A percentile compares a stretch with the other conserved stretches of the same genome.
These are phyloP conservation scores for Drosophila differens DNA, from an alignment of 2,888 invertebrate genomes.

Conservation along the genomic window DNA sequence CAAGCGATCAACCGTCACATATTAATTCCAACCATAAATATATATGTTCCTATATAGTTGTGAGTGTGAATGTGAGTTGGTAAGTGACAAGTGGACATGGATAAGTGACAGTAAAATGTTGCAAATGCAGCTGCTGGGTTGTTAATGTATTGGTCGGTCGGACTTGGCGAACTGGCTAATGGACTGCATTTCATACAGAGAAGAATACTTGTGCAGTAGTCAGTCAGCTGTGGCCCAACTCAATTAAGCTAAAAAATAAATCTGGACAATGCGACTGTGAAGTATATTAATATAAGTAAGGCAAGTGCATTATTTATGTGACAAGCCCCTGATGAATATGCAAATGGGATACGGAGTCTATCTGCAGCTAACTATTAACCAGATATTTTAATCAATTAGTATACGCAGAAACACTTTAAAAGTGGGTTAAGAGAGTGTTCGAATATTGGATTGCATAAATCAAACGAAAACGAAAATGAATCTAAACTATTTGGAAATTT, in stretches of 20 bases:
- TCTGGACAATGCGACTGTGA: slow-evolving; percentile 11
- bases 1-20: slow-evolving; percentile 36
- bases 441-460: not conserved
- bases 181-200: slow-evolving; percentile 45
- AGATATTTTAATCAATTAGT: not conserved
- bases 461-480: not conserved
- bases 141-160: slow-evolving; percentile 24
- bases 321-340: not conserved
- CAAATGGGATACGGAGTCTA: not conserved
- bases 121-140: slow-evolving; percentile 47
- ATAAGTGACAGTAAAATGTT: slow-evolving; percentile 76
- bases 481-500: not conserved
- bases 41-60: slow-evolving; percentile 7
- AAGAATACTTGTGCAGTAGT: slow-evolving; percentile 19
- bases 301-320: not conserved
- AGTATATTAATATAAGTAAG: slow-evolving; percentile 11
- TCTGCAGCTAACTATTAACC: not conserved
- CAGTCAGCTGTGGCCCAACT: slow-evolving; percentile 16
- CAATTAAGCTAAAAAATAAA: slow-evolving; percentile 38
- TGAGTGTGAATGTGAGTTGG: slow-evolving; percentile 30
- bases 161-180: slow-evolving; percentile 38
- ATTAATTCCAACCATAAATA: slow-evolving; percentile 52
- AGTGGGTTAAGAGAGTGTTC: not conserved
- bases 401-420: not conserved
- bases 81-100: slow-evolving; percentile 72